A percentile compares a stretch with the other conserved stretches of the same genome.
Conservation (phyloP, 2,888 invertebrate species). For the Cotesia congregata region DNA sequence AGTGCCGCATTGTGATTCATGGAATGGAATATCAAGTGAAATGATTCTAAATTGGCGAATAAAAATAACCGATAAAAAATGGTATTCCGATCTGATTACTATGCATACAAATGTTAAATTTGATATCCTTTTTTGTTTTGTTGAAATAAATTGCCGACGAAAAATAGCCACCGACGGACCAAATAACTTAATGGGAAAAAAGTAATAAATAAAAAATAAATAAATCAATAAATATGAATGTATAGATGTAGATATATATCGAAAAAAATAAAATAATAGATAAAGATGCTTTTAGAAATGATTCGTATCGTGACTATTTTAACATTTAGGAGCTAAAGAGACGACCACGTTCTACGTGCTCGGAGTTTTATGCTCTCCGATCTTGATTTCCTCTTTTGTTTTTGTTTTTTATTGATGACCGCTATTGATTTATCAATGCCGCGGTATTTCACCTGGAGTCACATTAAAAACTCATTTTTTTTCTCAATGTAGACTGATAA, state of each 20-base stretch:
- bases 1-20: neutral
- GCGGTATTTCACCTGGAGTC: neutral
- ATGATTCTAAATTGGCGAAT: constrained; percentile 16
- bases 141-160: neutral
- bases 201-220: neutral
- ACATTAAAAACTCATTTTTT: neutral
- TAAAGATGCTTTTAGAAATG: constrained; percentile 2
- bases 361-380: constrained; percentile 8
- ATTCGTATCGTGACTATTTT: constrained; percentile 22
- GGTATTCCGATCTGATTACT: neutral
- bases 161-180: neutral
- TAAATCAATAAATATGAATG: neutral
- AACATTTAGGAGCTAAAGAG: constrained; percentile 23
- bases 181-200: constrained; percentile 7
- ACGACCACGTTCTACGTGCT: constrained; percentile 17
- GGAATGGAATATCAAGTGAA: neutral
- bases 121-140: neutral
- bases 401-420: neutral
- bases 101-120: neutral
- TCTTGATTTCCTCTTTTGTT: constrained; percentile 4
- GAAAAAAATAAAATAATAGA: neutral
- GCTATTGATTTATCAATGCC: neutral
- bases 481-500: too few species aligned
- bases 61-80: constrained; percentile 9
- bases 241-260: neutral